A percentile compares a stretch with the other conserved stretches of the same genome.
Conservation (phyloP, 2,113 vertebrate species). For the Daboia siamensis region DNA sequence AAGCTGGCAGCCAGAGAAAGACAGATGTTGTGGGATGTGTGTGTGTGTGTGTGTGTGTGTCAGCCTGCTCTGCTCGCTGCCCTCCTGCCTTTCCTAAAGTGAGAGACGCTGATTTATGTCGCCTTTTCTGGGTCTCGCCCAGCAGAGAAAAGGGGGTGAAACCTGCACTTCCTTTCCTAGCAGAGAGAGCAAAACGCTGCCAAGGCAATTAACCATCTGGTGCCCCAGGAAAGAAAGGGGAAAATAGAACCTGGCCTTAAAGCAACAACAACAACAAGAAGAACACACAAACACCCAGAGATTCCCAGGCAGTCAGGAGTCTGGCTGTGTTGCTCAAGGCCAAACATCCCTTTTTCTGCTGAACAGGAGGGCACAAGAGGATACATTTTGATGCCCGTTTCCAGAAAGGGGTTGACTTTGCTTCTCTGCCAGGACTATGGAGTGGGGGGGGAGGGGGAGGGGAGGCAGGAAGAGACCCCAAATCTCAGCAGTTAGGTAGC, state of each 20-base stretch:
- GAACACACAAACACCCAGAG: neutral
- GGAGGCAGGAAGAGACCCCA: neutral
- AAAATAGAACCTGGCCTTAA: neutral
- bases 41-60: no score
- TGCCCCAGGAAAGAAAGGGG: neutral
- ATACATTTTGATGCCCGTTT: neutral
- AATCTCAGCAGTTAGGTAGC: neutral
- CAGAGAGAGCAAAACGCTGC: neutral
- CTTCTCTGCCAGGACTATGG: neutral
- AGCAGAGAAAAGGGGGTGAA: neutral
- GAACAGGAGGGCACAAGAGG: neutral
- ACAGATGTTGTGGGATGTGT: neutral
- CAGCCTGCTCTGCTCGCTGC: neutral
- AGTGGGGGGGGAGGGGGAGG: neutral
- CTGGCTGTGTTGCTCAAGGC: neutral
- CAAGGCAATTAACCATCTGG: neutral
- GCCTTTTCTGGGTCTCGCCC: neutral
- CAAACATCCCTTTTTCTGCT: neutral
- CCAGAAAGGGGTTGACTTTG: neutral
- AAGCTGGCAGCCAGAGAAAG: neutral
- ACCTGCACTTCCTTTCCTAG: neutral
- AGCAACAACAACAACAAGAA: neutral
- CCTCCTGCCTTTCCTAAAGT: neutral
- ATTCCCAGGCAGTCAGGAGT: neutral
- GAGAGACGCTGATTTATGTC: neutral